Conservation (phyloP, 2,113 vertebrate species). For the Pelusios castaneus region DNA sequence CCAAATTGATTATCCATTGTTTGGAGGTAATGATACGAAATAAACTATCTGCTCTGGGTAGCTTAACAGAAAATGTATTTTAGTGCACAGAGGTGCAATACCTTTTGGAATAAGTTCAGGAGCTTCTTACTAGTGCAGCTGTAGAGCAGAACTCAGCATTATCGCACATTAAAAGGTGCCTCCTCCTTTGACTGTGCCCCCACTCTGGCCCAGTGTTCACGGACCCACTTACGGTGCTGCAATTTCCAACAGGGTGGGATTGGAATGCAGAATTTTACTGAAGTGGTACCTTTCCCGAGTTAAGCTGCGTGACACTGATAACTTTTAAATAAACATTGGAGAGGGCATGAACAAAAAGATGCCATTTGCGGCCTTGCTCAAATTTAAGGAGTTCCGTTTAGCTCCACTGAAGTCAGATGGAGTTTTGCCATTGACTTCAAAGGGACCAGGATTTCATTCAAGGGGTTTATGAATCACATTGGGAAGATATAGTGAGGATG, state of each 20-base stretch:
- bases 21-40: conserved; percentile 61
- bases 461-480: not conserved
- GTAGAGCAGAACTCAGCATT: not conserved
- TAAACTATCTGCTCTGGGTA: conserved; percentile 56
- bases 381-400: not conserved
- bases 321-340: not conserved
- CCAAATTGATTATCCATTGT: conserved; percentile 68
- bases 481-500: not conserved
- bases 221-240: not conserved
- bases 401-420: not conserved
- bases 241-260: not conserved
- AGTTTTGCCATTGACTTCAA: not conserved
- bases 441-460: not conserved
- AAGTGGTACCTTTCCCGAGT: not conserved
- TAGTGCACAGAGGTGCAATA: not conserved
- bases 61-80: conserved; percentile 51
- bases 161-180: not conserved
- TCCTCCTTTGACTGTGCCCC: not conserved
- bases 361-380: not conserved
- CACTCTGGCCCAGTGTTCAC: not conserved
- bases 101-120: not conserved
- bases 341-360: not conserved
- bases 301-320: not conserved
- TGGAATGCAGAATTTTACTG: not conserved
- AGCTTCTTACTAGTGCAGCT: not conserved